Conservation (phyloP, 2,797 vertebrate species). For the Carcharodon carcharias region DNA sequence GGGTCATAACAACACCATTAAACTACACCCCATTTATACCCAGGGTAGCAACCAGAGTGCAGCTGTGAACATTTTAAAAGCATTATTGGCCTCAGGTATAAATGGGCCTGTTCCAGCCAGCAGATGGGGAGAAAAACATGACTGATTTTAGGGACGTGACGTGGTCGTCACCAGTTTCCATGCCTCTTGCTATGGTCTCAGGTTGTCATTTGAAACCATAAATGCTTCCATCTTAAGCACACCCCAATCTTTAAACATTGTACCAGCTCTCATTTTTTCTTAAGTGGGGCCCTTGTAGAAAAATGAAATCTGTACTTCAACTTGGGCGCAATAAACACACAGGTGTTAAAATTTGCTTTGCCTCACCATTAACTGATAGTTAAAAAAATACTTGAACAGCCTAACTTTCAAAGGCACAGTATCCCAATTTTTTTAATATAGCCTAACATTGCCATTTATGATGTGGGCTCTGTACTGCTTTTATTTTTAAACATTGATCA, state of each 20-base stretch:
- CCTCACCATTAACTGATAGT: not conserved
- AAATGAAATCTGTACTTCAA: not conserved
- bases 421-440: not conserved
- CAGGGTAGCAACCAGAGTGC: conserved; percentile 12
- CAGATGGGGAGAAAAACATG: conserved; percentile 20
- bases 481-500: not conserved
- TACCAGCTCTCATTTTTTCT: not conserved
- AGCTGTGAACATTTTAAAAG: conserved; percentile 31
- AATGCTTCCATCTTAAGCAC: not conserved
- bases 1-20: not conserved
- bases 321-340: not conserved
- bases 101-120: conserved; percentile 23
- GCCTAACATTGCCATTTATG: not conserved
- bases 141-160: conserved; percentile 10
- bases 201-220: not conserved
- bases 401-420: not conserved
- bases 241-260: not conserved
- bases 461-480: not conserved
- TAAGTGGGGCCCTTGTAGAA: not conserved
- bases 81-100: conserved; percentile 5
- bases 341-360: not conserved
- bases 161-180: not conserved
- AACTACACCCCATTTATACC: not conserved
- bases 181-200: not conserved
- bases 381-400: not conserved